These are phyloP conservation scores for Netta rufina DNA, from an alignment of 2,797 vertebrate species.

Conservation along the genomic window DNA sequence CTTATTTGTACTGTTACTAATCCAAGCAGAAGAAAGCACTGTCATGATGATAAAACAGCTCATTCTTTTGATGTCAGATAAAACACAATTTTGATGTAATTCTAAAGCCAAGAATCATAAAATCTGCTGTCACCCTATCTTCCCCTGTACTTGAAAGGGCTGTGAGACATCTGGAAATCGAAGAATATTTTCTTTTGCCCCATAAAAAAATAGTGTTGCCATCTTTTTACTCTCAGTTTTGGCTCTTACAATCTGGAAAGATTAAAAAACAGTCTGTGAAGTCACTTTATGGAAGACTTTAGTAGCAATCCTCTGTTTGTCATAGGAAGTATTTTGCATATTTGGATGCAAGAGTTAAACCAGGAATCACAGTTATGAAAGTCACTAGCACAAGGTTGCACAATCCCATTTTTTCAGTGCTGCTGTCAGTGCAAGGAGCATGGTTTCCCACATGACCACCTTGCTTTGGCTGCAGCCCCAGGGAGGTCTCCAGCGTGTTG, in stretches of 20 bases:
- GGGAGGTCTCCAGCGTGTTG: neutral
- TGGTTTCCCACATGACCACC: rapidly evolving
- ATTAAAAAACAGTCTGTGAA: neutral
- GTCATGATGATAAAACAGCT: conserved; percentile 13
- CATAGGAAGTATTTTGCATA: conserved; percentile 25
- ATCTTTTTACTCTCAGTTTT: neutral
- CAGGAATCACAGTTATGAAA: neutral
- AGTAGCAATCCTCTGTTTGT: conserved; percentile 9
- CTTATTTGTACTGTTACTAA: conserved; percentile 16
- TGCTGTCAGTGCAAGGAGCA: neutral
- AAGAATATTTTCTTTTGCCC: neutral
- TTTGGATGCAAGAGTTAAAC: neutral
- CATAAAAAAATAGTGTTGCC: neutral
- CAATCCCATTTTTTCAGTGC: neutral
- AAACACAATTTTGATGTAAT: conserved; percentile 19
- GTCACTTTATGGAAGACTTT: conserved; percentile 29
- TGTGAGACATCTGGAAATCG: conserved; percentile 30
- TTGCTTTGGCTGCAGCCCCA: neutral
- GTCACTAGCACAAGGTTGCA: neutral
- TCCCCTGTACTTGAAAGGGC: neutral
- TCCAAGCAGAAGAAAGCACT: neutral
- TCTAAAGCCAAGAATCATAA: conserved; percentile 21
- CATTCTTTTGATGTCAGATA: conserved; percentile 55
- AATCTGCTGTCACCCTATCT: conserved; percentile 22
- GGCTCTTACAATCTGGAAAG: neutral